phyloP scores from a whole-genome alignment of 2,888 invertebrate genomes.

The Elysia crispata region DNA sequence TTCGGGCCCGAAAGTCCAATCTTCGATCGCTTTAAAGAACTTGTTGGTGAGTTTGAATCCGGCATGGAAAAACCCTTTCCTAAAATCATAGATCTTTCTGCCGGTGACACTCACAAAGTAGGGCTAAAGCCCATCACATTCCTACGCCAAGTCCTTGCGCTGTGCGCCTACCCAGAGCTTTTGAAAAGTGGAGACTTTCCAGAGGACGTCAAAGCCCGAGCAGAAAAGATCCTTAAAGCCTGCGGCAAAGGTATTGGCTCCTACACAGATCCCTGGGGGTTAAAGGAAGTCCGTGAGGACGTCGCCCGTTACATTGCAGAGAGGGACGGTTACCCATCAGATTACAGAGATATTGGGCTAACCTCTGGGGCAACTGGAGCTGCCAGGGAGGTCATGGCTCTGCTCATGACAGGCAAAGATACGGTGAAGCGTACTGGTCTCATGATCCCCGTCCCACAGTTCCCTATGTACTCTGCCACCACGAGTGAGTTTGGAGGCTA shows the following conservation, averaged over 20 bases:
- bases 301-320: conserved; percentile 89
- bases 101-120: conserved; percentile 99
- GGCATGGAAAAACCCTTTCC: conserved; percentile 86
- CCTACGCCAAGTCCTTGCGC: conserved; percentile 91
- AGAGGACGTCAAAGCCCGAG: conserved; percentile 87
- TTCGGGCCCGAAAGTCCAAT: conserved; percentile 96
- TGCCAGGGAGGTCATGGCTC: conserved; percentile 90
- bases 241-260: conserved; percentile 87
- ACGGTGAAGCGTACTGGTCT: conserved; percentile 84
- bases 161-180: conserved; percentile 83
- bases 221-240: conserved; percentile 82
- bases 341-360: conserved; percentile 89
- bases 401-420: conserved; percentile 77
- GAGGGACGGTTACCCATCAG: conserved; percentile 86
- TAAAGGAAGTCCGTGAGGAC: conserved; percentile 91
- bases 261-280: conserved; percentile 86
- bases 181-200: conserved; percentile 86
- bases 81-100: conserved; percentile 95
- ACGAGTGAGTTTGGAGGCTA: conserved; percentile 92
- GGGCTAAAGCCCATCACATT: conserved; percentile 97
- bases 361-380: conserved; percentile 94
- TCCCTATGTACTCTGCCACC: conserved; percentile 97
- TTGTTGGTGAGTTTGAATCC: conserved; percentile 87
- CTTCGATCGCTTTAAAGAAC: conserved; percentile 92
- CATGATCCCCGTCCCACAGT: conserved; percentile 98